Conservation (phyloP, 2,797 vertebrate species). For the Rhinoraja longicauda region DNA sequence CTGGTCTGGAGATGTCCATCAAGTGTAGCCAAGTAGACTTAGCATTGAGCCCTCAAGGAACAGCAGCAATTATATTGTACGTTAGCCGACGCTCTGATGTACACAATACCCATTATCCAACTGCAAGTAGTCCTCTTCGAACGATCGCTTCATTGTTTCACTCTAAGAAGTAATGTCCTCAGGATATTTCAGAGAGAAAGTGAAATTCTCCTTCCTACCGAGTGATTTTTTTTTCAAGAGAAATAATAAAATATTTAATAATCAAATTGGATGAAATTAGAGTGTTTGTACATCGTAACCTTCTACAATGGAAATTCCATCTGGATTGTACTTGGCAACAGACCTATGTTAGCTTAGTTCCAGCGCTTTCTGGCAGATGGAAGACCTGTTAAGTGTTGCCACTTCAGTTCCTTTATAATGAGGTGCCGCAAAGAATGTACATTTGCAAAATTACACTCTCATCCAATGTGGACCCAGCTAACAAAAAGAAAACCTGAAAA, state of each 20-base stretch:
- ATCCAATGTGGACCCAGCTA: neutral
- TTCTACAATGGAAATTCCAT: slow-evolving; percentile 12
- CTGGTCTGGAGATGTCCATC: neutral
- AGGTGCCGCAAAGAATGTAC: neutral
- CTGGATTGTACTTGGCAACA: neutral
- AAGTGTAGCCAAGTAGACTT: neutral
- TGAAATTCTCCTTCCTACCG: neutral
- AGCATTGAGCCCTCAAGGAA: neutral
- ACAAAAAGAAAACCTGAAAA: neutral
- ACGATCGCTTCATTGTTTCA: neutral
- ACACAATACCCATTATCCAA: neutral
- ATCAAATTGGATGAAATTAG: slow-evolving; percentile 1
- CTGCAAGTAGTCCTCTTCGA: neutral
- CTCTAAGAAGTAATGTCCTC: neutral
- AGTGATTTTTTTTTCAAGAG: neutral
- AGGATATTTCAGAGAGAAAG: neutral
- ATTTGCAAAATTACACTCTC: neutral
- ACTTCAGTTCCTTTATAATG: slow-evolving; percentile 4
- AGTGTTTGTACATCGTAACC: neutral
- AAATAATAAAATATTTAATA: neutral
- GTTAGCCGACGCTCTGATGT: too few species aligned
- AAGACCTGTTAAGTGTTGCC: slow-evolving; percentile 14
- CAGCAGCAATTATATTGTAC: neutral
- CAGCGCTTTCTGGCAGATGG: neutral
- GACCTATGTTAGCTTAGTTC: neutral